Conservation (phyloP, 1,140 invertebrate genomes). For the Eumaeus atala region DNA sequence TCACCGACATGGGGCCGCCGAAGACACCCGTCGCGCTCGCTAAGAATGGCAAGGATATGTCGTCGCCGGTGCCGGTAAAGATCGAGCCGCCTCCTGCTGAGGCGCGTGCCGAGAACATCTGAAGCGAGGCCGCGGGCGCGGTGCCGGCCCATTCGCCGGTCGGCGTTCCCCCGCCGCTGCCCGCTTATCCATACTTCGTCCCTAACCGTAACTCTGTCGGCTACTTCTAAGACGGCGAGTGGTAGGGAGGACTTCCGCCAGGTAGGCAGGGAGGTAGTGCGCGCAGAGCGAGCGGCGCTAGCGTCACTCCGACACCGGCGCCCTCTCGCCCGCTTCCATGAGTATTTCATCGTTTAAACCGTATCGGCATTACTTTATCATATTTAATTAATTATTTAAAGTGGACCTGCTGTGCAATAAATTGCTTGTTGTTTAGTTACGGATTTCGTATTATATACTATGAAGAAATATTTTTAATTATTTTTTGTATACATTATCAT, state of each 20-base stretch:
- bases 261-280: slow-evolving; percentile 7
- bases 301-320: not conserved
- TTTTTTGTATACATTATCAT: slow-evolving; percentile 47
- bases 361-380: slow-evolving; percentile 45
- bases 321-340: not conserved
- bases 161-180: slow-evolving; percentile 51
- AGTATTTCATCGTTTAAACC: slow-evolving; percentile 29
- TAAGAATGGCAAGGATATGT: slow-evolving; percentile 59
- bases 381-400: slow-evolving; percentile 62
- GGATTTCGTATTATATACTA: slow-evolving; percentile 47
- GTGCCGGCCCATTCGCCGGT: slow-evolving; percentile 33
- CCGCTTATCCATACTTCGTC: slow-evolving; percentile 63
- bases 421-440: slow-evolving; percentile 68
- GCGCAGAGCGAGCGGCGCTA: not conserved
- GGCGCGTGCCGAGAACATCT: slow-evolving; percentile 55
- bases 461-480: slow-evolving; percentile 45
- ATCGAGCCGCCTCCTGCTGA: slow-evolving; percentile 53
- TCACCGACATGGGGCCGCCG: slow-evolving; percentile 59
- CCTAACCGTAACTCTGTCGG: slow-evolving; percentile 60
- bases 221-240: slow-evolving; percentile 40
- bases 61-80: slow-evolving; percentile 49
- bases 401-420: slow-evolving; percentile 68
- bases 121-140: slow-evolving; percentile 65
- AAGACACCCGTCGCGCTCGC: slow-evolving; percentile 46
- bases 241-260: not conserved